Conservation (phyloP, 2,113 vertebrate genomes). For the Muntiacus reevesi region DNA sequence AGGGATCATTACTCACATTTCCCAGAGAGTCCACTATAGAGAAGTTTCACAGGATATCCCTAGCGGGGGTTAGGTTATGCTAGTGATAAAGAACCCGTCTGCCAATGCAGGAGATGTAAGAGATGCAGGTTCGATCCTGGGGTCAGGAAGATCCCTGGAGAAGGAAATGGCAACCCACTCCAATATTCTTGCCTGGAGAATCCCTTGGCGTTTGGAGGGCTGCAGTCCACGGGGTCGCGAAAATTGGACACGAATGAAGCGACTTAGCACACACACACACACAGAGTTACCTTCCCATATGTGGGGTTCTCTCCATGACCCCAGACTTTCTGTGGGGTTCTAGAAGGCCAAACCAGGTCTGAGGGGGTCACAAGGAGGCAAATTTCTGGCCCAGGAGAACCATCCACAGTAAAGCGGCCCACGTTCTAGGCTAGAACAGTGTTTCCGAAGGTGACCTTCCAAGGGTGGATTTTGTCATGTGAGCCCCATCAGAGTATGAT, state of each 20-base stretch:
- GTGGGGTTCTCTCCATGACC: too few species aligned
- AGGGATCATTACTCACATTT: neutral
- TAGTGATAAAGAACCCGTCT: neutral
- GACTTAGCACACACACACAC: neutral
- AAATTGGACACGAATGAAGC: neutral
- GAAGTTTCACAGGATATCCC: neutral
- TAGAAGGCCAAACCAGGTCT: too few species aligned
- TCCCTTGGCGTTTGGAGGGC: neutral
- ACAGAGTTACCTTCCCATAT: too few species aligned
- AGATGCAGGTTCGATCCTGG: accelerated
- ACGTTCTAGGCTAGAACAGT: too few species aligned
- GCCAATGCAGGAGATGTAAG: neutral
- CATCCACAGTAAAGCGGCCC: too few species aligned
- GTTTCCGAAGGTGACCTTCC: too few species aligned
- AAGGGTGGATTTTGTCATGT: too few species aligned
- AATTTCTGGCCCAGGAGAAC: too few species aligned
- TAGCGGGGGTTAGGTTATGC: neutral
- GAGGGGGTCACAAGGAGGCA: too few species aligned
- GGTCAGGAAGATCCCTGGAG: neutral
- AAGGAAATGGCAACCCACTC: neutral
- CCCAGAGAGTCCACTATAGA: neutral
- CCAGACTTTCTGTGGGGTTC: too few species aligned
- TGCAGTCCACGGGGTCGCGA: neutral
- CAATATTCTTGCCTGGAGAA: neutral
- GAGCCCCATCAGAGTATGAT: too few species aligned